Evolutionary conservation across 2,113 vertebrate genomes (phyloP).

Genomic region (Sitta europaea): DNA sequence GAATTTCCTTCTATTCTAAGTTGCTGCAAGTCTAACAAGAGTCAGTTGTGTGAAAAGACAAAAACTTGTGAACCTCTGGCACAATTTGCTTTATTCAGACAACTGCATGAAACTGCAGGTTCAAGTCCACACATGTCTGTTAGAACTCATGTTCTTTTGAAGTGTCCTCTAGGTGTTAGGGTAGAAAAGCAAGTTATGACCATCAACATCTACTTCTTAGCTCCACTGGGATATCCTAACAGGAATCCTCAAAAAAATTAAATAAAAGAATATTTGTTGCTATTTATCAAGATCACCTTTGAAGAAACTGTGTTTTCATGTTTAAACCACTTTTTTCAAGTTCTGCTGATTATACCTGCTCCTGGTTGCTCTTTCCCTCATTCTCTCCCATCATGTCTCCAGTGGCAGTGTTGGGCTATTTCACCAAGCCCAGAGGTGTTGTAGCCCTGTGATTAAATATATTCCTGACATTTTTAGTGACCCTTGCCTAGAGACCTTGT

Average conservation of each 20-base stretch:
- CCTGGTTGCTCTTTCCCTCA: background rate
- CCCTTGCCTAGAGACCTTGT: background rate
- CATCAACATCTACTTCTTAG: background rate
- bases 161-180: background rate
- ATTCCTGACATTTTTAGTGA: background rate
- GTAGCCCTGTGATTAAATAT: background rate
- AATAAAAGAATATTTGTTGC: background rate
- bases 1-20: background rate
- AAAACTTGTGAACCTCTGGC: background rate
- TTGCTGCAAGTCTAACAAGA: background rate
- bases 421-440: background rate
- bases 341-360: background rate
- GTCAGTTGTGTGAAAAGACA: background rate
- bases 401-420: background rate
- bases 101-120: background rate
- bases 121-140: background rate
- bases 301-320: background rate
- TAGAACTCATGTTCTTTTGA: background rate
- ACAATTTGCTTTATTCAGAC: background rate
- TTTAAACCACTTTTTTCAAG: background rate
- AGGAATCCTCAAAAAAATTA: background rate
- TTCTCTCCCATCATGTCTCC: background rate
- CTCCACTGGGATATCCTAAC: background rate
- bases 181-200: background rate
- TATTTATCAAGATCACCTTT: background rate